Conservation (phyloP, 2,888 invertebrate species). For the Rhagium mordax region DNA sequence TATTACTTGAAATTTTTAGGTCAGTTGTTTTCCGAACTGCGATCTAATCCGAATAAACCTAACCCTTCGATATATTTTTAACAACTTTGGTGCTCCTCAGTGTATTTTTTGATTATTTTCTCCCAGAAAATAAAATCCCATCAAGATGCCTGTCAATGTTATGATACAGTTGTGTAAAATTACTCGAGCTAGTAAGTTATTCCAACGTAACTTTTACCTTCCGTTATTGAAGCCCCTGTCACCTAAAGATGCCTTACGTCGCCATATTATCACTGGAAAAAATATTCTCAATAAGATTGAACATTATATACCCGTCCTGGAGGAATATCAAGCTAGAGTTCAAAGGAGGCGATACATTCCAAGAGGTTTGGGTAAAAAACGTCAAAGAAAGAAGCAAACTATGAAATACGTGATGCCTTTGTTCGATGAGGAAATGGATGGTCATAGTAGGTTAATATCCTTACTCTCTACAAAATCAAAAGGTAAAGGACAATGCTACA, state of each 20-base stretch:
- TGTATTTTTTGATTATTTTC: conserved; percentile 34
- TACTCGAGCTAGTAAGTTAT: conserved; percentile 84
- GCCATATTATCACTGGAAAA: conserved; percentile 86
- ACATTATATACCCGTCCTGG: conserved; percentile 85
- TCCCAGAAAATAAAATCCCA: conserved; percentile 38
- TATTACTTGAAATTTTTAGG: conserved; percentile 48
- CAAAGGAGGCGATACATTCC: conserved; percentile 62
- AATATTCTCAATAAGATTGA: conserved; percentile 82
- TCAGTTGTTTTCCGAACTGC: conserved; percentile 59
- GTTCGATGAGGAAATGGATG: conserved; percentile 65
- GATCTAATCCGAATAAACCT: conserved; percentile 50
- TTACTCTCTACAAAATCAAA: conserved; percentile 75
- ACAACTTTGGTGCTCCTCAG: conserved; percentile 34
- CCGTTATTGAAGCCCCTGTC: conserved; percentile 86
- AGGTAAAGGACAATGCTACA: conserved; percentile 75
- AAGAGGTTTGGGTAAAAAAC: conserved; percentile 66
- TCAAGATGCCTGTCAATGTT: conserved; percentile 66
- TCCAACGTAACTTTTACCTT: conserved; percentile 88
- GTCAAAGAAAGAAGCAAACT: conserved; percentile 62
- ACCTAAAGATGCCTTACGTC: conserved; percentile 86
- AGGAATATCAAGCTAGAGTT: conserved; percentile 68
- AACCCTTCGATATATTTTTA: conserved; percentile 55
- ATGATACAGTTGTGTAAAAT: conserved; percentile 85
- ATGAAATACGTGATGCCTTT: conserved; percentile 65
- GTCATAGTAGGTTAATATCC: conserved; percentile 59